phyloP scores from a whole-genome alignment of 2,113 vertebrate species.

The Syngnathus floridae region DNA sequence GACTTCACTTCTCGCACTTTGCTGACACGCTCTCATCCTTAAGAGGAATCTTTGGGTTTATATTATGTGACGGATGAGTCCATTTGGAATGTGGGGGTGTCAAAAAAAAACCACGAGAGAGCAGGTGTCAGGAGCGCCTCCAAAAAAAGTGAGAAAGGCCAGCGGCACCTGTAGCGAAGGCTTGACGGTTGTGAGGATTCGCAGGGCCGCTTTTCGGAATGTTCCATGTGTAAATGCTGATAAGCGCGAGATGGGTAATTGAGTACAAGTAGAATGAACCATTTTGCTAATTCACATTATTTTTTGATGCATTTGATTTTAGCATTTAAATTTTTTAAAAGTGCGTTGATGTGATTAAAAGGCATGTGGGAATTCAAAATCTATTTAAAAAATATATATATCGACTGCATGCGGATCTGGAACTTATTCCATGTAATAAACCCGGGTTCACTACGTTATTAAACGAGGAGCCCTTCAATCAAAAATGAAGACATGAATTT shows the following conservation, averaged over 20 bases:
- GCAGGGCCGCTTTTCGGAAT: conserved; percentile 52
- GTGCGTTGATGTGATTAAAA: no score
- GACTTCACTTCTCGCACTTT: conserved; percentile 21
- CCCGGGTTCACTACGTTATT: background rate
- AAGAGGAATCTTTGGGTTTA: conserved; percentile 28
- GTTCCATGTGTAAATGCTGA: conserved; percentile 64
- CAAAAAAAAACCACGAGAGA: conserved; percentile 21
- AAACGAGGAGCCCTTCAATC: background rate
- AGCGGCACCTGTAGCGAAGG: conserved; percentile 18
- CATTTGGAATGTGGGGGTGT: conserved; percentile 37
- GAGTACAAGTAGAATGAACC: no score
- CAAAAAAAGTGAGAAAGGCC: conserved; percentile 45
- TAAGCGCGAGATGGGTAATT: conserved; percentile 28
- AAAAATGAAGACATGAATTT: background rate
- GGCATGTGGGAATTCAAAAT: no score
- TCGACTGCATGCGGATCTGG: background rate
- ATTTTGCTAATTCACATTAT: no score
- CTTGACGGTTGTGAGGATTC: conserved; percentile 48
- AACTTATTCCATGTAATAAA: background rate
- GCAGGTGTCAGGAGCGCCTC: conserved; percentile 42
- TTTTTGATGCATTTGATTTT: no score
- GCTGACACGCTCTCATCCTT: conserved; percentile 15
- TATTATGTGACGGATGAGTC: conserved; percentile 13
- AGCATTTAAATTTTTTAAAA: no score
- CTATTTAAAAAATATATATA: no score